phyloP scores from a whole-genome alignment of 2,113 vertebrate genomes.

The Gorsachius goisagi region DNA sequence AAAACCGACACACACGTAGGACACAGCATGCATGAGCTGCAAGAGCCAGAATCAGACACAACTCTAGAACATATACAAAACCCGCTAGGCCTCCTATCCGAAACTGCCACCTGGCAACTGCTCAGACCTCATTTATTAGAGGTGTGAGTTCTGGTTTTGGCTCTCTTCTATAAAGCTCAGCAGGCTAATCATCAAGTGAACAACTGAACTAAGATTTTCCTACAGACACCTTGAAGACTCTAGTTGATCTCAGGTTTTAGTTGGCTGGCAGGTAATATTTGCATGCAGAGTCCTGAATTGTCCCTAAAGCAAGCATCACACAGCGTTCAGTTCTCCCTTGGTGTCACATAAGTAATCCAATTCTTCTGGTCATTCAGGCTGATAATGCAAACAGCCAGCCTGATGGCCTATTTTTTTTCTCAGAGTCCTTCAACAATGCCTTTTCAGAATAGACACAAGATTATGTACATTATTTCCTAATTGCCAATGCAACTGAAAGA shows the following conservation, averaged over 20 bases:
- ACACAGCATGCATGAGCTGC: not conserved
- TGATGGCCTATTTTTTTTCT: slow-evolving; percentile 63
- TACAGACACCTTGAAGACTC: not conserved
- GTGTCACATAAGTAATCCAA: slow-evolving; percentile 26
- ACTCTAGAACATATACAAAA: not conserved
- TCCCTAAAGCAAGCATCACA: not conserved
- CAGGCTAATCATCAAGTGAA: not conserved
- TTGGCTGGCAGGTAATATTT: not conserved
- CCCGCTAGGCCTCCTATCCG: not conserved
- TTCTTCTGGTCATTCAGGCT: slow-evolving; percentile 4
- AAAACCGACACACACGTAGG: not conserved
- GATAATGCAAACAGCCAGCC: slow-evolving; percentile 19
- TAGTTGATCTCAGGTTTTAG: not conserved
- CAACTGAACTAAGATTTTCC: not conserved
- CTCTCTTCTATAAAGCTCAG: not conserved
- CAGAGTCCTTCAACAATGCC: slow-evolving; percentile 50
- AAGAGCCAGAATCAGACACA: not conserved
- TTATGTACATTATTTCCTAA: slow-evolving; percentile 51
- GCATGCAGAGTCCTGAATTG: not conserved
- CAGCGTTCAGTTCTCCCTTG: not conserved
- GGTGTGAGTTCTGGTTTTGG: not conserved
- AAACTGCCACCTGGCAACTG: not conserved
- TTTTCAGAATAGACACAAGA: slow-evolving; percentile 56
- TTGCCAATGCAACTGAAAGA: slow-evolving; percentile 33
- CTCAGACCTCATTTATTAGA: not conserved